Evolutionary conservation across 23 tunicate genomes (phyloP), one percentile per base, ranked within the genome.

Genomic region (Halocynthia aurantium): DNA sequence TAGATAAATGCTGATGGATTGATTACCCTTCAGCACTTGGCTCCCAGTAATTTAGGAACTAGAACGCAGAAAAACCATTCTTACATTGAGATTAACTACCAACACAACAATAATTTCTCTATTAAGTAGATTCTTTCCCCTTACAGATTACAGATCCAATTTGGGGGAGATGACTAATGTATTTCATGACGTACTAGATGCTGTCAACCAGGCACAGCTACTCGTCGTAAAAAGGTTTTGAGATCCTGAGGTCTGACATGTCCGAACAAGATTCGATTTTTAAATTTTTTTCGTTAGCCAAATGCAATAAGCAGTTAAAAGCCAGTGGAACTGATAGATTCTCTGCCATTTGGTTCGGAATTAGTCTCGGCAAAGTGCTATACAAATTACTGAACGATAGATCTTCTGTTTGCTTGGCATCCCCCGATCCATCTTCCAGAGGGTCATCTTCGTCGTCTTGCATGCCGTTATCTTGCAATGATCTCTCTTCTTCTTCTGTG

Each of bases 291-390:
- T 90, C 96, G 52, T 90, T 90, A 2, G 96, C 96, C 18, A 90
- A 73, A 71, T 90, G 96, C 7, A 90, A 80, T 18, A 90, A 71
- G 61, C 96, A 84, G n/a, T 83, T 82, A 83, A 84, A 90, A 18
- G 89, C 89, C 56, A 84, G 73, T 8, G 96, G 96, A 2, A 84
- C 80, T 18, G 89, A 84, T 5, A 88, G 76, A 51, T 83, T 88
- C 64, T 88, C 88, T 56, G 67, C 22, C 84, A 88, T 78, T 17
- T 58, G 64, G 8, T 74, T 53, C 7, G 88, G 81, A 73, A 88
- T 75, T 31, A 67, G 81, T 10, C 31, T 70, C 12, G 88, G 84
- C 13, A 88, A 72, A 11, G 19, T 60, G 6, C 66, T 6, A 62
- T 82, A 87, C 69, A 87, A 55, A 7, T 87, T 69, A 15, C 60